Percentiles rank a stretch among this genome's conserved stretches.
Conservation (phyloP, 2,888 invertebrate species). For the Cepaea hortensis region DNA sequence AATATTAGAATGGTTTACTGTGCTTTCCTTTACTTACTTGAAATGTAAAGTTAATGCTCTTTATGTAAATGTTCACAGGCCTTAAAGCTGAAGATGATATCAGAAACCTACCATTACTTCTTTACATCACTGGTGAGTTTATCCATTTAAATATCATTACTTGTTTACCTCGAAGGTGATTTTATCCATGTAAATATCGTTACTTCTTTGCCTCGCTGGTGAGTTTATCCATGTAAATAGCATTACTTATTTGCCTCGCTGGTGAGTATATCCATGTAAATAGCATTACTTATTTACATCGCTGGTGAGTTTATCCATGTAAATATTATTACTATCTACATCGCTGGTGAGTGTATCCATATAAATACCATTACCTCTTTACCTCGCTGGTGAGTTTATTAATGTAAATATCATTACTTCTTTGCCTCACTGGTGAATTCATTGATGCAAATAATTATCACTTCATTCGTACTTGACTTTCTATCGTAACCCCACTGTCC, state of each 20-base stretch:
- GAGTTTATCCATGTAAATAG: constrained; percentile 54
- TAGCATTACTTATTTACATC: constrained; percentile 98
- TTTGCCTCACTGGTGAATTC: neutral
- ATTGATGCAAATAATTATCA: neutral
- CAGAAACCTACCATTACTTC: constrained; percentile 94
- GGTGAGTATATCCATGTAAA: no score
- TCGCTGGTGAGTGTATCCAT: no score
- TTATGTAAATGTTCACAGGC: constrained; percentile 82
- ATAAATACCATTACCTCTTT: constrained; percentile 91
- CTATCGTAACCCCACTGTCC: no score
- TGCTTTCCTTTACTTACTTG: no score
- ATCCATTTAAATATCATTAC: neutral
- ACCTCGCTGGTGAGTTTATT: constrained; percentile 82
- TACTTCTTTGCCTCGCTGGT: constrained; percentile 93
- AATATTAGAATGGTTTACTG: no score
- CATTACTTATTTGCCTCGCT: neutral
- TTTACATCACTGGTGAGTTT: constrained; percentile 86
- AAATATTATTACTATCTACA: neutral
- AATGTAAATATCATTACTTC: neutral
- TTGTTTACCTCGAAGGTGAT: no score
- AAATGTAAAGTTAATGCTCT: no score
- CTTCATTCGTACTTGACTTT: no score
- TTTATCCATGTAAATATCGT: constrained; percentile 81
- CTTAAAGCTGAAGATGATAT: constrained; percentile 96
- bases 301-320: constrained; percentile 75